phyloP scores from a whole-genome alignment of 92 coral and sea anemone species.

The Porites cylindrica region DNA sequence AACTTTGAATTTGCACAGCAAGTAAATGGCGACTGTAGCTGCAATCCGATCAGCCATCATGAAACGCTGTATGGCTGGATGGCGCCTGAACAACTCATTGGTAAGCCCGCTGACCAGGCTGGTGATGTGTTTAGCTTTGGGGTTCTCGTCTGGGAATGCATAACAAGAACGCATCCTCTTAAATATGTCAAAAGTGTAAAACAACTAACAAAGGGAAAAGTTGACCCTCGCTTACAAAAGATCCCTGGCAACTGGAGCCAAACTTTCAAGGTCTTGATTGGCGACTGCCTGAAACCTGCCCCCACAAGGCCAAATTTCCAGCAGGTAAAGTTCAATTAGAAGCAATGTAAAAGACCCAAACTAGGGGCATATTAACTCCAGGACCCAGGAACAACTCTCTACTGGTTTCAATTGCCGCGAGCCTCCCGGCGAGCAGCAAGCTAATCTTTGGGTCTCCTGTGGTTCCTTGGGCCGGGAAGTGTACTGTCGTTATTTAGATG shows the following conservation, averaged over 20 bases:
- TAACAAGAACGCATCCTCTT: constrained; percentile 76
- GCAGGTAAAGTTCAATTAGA: constrained; percentile 60
- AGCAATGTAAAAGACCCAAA: too few relatives aligned
- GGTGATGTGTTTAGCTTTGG: constrained; percentile 94
- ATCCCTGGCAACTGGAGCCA: constrained; percentile 83
- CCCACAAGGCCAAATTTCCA: constrained; percentile 81
- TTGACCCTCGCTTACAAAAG: constrained; percentile 76
- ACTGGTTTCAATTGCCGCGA: too few relatives aligned
- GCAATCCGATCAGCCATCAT: constrained; percentile 83
- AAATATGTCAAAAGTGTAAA: constrained; percentile 56
- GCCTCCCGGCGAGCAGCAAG: too few relatives aligned
- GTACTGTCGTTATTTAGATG: too few relatives aligned
- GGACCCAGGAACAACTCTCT: too few relatives aligned
- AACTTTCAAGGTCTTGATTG: constrained; percentile 73
- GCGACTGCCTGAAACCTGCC: constrained; percentile 74
- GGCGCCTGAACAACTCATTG: constrained; percentile 97
- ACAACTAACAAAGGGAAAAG: constrained; percentile 40
- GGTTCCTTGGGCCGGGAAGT: too few relatives aligned
- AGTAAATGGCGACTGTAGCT: constrained; percentile 54
- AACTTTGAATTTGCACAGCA: constrained; percentile 89
- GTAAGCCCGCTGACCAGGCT: constrained; percentile 82
- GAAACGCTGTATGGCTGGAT: constrained; percentile 80
- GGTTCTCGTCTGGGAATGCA: constrained; percentile 85
- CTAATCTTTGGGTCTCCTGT: too few relatives aligned
- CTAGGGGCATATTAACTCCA: too few relatives aligned